Evolutionary conservation across 2,113 vertebrate species (phyloP), one percentile per base, ranked within the genome.

Genomic region (Nothoprocta pentlandii): DNA sequence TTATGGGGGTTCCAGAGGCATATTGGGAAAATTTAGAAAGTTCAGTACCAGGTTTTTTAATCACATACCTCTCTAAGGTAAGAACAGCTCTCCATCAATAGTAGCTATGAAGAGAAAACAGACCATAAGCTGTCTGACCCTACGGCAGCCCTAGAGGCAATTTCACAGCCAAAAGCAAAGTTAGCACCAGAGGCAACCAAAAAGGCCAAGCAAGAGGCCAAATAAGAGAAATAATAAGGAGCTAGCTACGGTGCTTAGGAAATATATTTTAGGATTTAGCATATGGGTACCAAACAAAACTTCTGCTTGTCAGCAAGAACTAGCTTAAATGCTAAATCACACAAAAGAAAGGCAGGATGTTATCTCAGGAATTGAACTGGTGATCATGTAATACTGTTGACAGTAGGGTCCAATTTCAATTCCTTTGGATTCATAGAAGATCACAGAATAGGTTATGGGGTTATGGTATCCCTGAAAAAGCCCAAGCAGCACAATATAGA

Each of bases 111-210:
- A 95, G 62, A 44, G 91, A 96, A 96, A 96, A 78, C 80, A 94
- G 81, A 64, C 93, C 94, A 85, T 94, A 96, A 96, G 64, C 85
- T 8, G 30, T 32, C 78, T 96, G 95, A 97, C 92, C 97, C 96
- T 93, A 77, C 87, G 92, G 96, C 96, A 97, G 91, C 96, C 97
- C 93, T 85, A 97, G 88, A 96, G 96, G 94, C 93, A 97, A 88
- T 93, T 95, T 88, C 83, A 85, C 69, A 2, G 71, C 93, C 93
- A 96, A 83, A 56, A 97, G 96, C 88, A 94, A 97, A 97, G 92
- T 93, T 79, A 94, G 78, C 86, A 85, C 74, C 85, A 73, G 93
- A 95, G 69, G 73, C 84, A 96, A 94, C 13, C 3, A 76, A 95
- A 94, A 89, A 92, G 59, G 70, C 84, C 91, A 90, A 70, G 69